Percentiles rank a stretch among this genome's conserved stretches.
These are phyloP conservation scores for Drosophila meridiana DNA, from an alignment of 2,888 invertebrate genomes.

Conservation along the genomic window DNA sequence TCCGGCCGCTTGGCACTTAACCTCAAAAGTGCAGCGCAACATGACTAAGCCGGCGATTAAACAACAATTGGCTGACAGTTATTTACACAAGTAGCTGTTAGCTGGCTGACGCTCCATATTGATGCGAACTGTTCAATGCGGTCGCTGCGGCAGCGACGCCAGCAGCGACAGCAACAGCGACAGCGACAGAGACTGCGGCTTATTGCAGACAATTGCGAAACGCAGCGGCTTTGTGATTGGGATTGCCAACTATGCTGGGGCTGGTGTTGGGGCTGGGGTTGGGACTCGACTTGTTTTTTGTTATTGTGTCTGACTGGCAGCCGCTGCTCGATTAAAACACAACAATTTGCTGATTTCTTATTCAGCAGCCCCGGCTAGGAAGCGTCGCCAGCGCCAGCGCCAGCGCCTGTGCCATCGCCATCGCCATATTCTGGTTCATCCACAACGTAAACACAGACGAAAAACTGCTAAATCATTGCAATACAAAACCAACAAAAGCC, in stretches of 20 bases:
- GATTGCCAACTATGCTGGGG: constrained; percentile 29
- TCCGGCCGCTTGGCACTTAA: constrained; percentile 59
- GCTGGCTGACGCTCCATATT: constrained; percentile 33
- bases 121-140: constrained; percentile 38
- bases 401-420: constrained; percentile 11
- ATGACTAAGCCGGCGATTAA: constrained; percentile 77
- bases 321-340: constrained; percentile 75
- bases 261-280: not conserved
- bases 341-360: constrained; percentile 80
- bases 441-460: constrained; percentile 80
- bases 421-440: constrained; percentile 58
- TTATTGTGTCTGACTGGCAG: constrained; percentile 34
- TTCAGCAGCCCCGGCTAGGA: constrained; percentile 52
- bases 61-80: constrained; percentile 81
- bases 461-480: constrained; percentile 81
- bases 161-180: not conserved
- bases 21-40: constrained; percentile 64
- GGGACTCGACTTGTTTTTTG: constrained; percentile 8
- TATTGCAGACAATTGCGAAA: constrained; percentile 58
- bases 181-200: constrained; percentile 33
- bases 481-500: constrained; percentile 79
- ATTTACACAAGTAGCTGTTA: constrained; percentile 77
- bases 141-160: constrained; percentile 11
- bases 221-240: constrained; percentile 52
- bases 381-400: constrained; percentile 15